phyloP scores from a whole-genome alignment of 1,140 invertebrate species.

The Lasaia peninsularis region DNA sequence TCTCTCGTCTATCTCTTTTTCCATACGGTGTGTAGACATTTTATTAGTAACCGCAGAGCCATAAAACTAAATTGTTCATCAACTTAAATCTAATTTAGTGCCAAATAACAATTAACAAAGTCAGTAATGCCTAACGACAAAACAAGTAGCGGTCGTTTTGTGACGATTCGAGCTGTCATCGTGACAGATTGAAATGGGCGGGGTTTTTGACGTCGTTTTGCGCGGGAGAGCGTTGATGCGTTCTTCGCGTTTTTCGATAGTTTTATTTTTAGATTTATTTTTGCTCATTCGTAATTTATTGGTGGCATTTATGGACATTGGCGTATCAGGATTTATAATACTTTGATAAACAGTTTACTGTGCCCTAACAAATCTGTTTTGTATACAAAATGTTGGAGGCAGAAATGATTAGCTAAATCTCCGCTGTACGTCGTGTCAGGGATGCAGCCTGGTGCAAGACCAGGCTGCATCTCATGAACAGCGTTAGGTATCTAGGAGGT shows the following conservation, averaged over 20 bases:
- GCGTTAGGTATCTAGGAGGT: too few relatives aligned
- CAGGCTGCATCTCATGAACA: too few relatives aligned
- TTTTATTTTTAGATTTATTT: conserved; percentile 20
- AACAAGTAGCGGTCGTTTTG: conserved; percentile 22
- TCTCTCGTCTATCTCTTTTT: not conserved
- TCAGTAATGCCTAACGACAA: conserved; percentile 56
- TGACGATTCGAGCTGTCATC: conserved; percentile 44
- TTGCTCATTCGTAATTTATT: conserved; percentile 3
- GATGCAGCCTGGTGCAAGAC: too few relatives aligned
- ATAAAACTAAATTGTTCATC: conserved; percentile 42
- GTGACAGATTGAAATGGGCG: conserved; percentile 58
- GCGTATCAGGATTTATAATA: too few relatives aligned
- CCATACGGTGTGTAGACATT: too few relatives aligned
- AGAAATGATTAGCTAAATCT: too few relatives aligned
- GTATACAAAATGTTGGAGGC: too few relatives aligned
- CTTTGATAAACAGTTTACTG: too few relatives aligned
- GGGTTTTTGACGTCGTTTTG: conserved; percentile 51
- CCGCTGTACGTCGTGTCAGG: too few relatives aligned
- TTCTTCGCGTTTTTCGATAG: conserved; percentile 23
- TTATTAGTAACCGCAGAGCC: conserved; percentile 15
- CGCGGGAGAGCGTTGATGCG: conserved; percentile 37
- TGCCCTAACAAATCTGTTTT: too few relatives aligned
- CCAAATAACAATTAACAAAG: conserved; percentile 67
- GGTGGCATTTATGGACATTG: not conserved
- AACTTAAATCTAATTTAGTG: conserved; percentile 53